These are phyloP conservation scores for Pseudorhombus dupliciocellatus DNA, from an alignment of 2,113 vertebrate genomes.

Conservation along the genomic window DNA sequence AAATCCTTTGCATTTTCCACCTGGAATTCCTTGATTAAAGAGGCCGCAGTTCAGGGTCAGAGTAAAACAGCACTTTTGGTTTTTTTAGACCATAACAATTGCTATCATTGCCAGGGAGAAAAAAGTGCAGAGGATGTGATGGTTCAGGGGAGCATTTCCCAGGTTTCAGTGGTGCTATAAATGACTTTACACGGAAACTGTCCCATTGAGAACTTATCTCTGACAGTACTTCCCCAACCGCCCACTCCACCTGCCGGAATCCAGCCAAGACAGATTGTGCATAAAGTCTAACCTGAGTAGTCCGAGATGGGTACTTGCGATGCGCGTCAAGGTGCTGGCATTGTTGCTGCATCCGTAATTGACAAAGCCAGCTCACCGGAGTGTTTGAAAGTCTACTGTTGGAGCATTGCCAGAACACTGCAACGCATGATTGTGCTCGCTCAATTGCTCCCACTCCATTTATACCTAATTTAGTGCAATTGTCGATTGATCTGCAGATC, in stretches of 20 bases:
- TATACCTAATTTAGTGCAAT: slow-evolving; percentile 49
- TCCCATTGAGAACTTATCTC: slow-evolving; percentile 22
- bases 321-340: slow-evolving; percentile 48
- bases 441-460: slow-evolving; percentile 47
- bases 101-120: not conserved
- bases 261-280: slow-evolving; percentile 13
- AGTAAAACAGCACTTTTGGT: not conserved
- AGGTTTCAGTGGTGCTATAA: slow-evolving; percentile 19
- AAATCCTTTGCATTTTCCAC: slow-evolving; percentile 21
- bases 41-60: not conserved
- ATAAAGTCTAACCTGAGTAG: slow-evolving; percentile 28
- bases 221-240: slow-evolving; percentile 6
- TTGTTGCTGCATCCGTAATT: slow-evolving; percentile 60
- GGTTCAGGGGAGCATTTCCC: slow-evolving; percentile 1
- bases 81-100: not conserved
- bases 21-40: slow-evolving; percentile 18
- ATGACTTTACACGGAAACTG: slow-evolving; percentile 4
- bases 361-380: slow-evolving; percentile 52
- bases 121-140: not conserved
- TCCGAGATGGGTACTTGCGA: slow-evolving; percentile 24
- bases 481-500: slow-evolving; percentile 41
- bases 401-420: slow-evolving; percentile 52
- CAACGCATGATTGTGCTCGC: slow-evolving; percentile 36
- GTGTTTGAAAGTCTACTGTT: slow-evolving; percentile 61
- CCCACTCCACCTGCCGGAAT: slow-evolving; percentile 9